Conservation (phyloP, 2,888 invertebrate genomes). For the Podotricha telesiphe region DNA sequence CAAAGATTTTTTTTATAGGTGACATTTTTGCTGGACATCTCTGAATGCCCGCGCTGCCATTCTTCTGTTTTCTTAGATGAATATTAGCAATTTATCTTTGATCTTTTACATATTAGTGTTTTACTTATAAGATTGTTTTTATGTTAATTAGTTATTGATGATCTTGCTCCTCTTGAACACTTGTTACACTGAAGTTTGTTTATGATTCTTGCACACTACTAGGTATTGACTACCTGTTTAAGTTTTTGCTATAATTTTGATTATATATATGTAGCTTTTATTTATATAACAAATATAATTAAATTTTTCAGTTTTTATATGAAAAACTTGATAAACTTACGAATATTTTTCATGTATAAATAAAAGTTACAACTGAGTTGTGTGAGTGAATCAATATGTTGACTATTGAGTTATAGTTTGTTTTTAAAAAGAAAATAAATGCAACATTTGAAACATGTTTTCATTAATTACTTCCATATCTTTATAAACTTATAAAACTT, state of each 20-base stretch:
- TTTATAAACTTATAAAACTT: background rate
- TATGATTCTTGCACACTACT: background rate
- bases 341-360: conserved; percentile 5
- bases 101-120: background rate
- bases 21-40: conserved; percentile 75
- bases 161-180: background rate
- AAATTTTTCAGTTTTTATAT: conserved; percentile 38
- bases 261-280: conserved; percentile 14
- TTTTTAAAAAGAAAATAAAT: conserved; percentile 35
- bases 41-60: conserved; percentile 78
- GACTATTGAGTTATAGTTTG: conserved; percentile 5
- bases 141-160: conserved; percentile 1
- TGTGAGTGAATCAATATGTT: background rate
- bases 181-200: conserved; percentile 27
- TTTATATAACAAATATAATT: conserved; percentile 8
- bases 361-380: conserved; percentile 8
- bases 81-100: conserved; percentile 48
- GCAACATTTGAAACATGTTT: conserved; percentile 32
- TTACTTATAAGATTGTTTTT: background rate
- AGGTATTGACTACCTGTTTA: conserved; percentile 6
- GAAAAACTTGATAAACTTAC: conserved; percentile 34
- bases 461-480: background rate
- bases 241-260: conserved; percentile 12
- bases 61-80: conserved; percentile 71
- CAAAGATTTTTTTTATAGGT: conserved; percentile 65